Evolutionary conservation across 1,140 invertebrate genomes (phyloP).

Genomic region (Lepidurus packardi): DNA sequence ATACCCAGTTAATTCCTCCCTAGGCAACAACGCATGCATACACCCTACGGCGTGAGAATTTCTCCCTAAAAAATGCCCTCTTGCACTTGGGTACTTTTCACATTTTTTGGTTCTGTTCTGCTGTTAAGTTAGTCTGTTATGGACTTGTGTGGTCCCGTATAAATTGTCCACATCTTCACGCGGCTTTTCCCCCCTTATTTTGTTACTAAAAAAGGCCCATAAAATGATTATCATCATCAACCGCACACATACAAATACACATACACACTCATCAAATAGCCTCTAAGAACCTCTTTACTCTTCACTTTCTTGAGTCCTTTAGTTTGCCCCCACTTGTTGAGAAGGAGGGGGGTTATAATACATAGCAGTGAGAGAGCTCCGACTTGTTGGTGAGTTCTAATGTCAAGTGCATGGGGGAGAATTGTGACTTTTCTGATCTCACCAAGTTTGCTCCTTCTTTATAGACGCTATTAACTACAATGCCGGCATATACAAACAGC

Average conservation of each 20-base stretch:
- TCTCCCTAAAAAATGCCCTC: not conserved
- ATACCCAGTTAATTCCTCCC: slow-evolving; percentile 4
- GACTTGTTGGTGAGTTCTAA: not conserved
- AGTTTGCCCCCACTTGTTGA: slow-evolving; percentile 8
- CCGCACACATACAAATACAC: too few relatives aligned
- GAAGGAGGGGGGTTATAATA: not conserved
- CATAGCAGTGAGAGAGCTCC: not conserved
- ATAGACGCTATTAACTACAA: slow-evolving; percentile 16
- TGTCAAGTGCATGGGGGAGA: slow-evolving; percentile 20
- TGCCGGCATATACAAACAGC: slow-evolving; percentile 1
- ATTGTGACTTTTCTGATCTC: slow-evolving; percentile 12
- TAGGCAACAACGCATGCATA: not conserved
- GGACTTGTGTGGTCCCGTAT: not conserved
- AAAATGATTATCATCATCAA: not conserved
- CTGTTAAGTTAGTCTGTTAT: too few relatives aligned
- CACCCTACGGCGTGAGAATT: slow-evolving; percentile 14
- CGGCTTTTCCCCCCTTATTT: not conserved
- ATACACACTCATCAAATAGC: too few relatives aligned
- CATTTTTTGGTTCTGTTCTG: not conserved
- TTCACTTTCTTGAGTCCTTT: not conserved
- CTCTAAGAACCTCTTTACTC: too few relatives aligned
- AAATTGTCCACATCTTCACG: not conserved
- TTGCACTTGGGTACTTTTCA: slow-evolving; percentile 5
- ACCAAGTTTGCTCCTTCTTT: not conserved
- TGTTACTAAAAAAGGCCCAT: not conserved